Conservation (phyloP, 1,140 invertebrate species). For the Acyrthosiphon pisum region DNA sequence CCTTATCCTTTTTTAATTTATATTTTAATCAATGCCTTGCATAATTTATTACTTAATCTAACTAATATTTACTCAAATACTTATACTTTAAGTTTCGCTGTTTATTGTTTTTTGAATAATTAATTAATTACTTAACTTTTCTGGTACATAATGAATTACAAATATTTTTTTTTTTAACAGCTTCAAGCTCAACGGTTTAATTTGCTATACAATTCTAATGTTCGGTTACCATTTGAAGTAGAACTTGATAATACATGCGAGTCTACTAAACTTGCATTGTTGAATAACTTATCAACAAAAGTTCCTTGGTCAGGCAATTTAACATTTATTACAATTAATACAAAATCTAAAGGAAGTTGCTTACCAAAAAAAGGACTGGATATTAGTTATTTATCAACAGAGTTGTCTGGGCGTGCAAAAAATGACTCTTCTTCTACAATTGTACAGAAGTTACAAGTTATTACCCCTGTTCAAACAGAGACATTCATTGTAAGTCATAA, state of each 20-base stretch:
- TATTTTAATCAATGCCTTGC: neutral
- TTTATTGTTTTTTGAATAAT: neutral
- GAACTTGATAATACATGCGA: neutral
- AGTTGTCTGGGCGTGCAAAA: slow-evolving; percentile 47
- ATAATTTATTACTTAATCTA: neutral
- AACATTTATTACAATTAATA: slow-evolving; percentile 27
- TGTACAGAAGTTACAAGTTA: slow-evolving; percentile 56
- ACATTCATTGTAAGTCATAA: slow-evolving; percentile 61
- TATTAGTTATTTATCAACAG: slow-evolving; percentile 28
- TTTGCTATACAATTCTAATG: slow-evolving; percentile 17
- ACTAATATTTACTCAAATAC: neutral
- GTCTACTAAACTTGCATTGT: neutral
- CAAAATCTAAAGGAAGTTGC: slow-evolving; percentile 29
- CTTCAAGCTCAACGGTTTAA: slow-evolving; percentile 30
- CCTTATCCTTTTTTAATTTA: neutral
- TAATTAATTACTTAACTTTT: neutral
- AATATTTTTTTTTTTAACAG: slow-evolving; percentile 1
- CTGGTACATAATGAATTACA: neutral
- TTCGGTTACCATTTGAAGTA: slow-evolving; percentile 48
- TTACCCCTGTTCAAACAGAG: slow-evolving; percentile 53
- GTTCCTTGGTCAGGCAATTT: slow-evolving; percentile 46
- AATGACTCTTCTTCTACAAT: slow-evolving; percentile 51
- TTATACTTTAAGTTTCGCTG: neutral
- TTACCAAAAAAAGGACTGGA: slow-evolving; percentile 9
- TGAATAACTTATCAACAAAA: slow-evolving; percentile 15